Conservation (phyloP, 2,797 vertebrate genomes). For the Zonotrichia albicollis region DNA sequence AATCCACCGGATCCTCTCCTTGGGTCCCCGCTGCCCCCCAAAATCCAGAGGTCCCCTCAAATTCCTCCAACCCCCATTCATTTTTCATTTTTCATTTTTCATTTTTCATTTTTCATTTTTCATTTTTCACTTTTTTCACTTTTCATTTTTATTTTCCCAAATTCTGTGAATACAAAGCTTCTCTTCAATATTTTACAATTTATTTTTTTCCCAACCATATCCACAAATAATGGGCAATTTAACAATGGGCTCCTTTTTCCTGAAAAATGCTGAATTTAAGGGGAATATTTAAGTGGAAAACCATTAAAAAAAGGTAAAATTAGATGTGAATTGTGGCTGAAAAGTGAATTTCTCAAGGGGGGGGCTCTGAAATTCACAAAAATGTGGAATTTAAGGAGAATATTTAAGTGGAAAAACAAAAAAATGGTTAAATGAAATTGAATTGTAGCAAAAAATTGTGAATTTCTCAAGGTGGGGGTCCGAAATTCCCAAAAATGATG, state of each 20-base stretch:
- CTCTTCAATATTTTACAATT: neutral
- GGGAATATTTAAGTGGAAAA: conserved; percentile 41
- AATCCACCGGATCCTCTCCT: neutral
- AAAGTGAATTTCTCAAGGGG: neutral
- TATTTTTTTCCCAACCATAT: neutral
- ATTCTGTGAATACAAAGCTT: conserved; percentile 71
- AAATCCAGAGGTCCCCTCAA: neutral
- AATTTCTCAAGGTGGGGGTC: no score
- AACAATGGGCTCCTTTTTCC: no score
- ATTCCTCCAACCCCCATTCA: neutral
- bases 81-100: no score
- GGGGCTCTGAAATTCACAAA: neutral
- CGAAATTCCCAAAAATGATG: no score
- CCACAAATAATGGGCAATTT: neutral
- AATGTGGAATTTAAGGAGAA: no score
- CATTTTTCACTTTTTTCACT: conserved; percentile 3
- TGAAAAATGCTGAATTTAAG: conserved; percentile 68
- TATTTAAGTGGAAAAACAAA: no score
- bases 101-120: no score
- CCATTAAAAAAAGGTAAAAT: no score
- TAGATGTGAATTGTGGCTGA: no score
- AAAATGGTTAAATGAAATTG: no score
- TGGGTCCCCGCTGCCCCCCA: no score
- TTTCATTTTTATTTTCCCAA: conserved; percentile 6
- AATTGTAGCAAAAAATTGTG: no score